A percentile compares a stretch with the other conserved stretches of the same genome.
phyloP scores from a whole-genome alignment of 1,140 invertebrate genomes.

The Trichoplusia ni region DNA sequence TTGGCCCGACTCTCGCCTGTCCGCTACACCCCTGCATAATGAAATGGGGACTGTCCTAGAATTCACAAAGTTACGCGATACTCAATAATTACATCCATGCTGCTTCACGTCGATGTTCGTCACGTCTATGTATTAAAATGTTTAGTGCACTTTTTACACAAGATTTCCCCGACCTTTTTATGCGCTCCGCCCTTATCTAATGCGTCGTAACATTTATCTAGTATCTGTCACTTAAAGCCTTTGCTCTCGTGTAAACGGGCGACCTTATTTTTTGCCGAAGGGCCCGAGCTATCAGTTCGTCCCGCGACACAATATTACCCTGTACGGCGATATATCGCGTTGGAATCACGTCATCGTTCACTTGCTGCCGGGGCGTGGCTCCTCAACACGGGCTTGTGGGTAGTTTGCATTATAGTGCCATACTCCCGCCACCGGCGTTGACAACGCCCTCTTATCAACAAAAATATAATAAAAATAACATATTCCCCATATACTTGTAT shows the following conservation, averaged over 20 bases:
- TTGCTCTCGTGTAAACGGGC: conserved; percentile 72
- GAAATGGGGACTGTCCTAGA: conserved; percentile 66
- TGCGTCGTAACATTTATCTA: conserved; percentile 74
- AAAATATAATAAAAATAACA: too few species aligned
- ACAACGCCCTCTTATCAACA: not conserved
- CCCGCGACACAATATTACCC: conserved; percentile 73
- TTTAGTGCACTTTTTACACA: conserved; percentile 43
- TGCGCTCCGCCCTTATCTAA: conserved; percentile 61
- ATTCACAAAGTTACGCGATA: conserved; percentile 61
- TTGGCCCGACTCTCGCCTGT: conserved; percentile 60
- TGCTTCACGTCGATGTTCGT: conserved; percentile 40
- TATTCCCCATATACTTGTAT: too few species aligned
- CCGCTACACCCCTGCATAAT: conserved; percentile 74
- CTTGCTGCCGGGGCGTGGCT: conserved; percentile 59
- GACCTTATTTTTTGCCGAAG: conserved; percentile 78
- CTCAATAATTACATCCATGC: conserved; percentile 65
- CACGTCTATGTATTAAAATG: conserved; percentile 24
- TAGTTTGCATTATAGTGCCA: conserved; percentile 40
- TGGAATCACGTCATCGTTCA: conserved; percentile 74
- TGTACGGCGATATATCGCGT: conserved; percentile 69
- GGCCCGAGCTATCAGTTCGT: conserved; percentile 70
- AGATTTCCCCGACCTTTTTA: conserved; percentile 50
- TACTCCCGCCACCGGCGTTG: not conserved
- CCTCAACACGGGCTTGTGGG: conserved; percentile 55
- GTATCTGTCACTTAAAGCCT: conserved; percentile 75